phyloP scores from a whole-genome alignment of 2,113 vertebrate species.

The Poeciliopsis occidentalis region DNA sequence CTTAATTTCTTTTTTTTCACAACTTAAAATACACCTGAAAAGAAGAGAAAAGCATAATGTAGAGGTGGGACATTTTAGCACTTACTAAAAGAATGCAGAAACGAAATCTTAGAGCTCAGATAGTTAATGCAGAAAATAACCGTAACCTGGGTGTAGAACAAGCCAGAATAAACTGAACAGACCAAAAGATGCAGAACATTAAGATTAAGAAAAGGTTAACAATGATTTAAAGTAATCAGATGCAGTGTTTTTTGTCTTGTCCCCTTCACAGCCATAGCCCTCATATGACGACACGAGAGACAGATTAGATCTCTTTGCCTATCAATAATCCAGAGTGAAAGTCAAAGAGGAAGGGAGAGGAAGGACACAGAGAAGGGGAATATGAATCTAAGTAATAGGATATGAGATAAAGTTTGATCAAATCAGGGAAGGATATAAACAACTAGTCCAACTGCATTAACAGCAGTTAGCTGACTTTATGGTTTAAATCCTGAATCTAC shows the following conservation, averaged over 20 bases:
- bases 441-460: not conserved
- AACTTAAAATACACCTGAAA: conserved; percentile 8
- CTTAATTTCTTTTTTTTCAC: conserved; percentile 13
- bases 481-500: too few species aligned
- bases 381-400: conserved; percentile 31
- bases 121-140: not conserved
- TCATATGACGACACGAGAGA: conserved; percentile 41
- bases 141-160: not conserved
- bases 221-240: conserved; percentile 16
- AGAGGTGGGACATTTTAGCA: not conserved
- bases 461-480: not conserved
- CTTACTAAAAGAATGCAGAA: conserved; percentile 23
- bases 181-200: not conserved
- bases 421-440: conserved; percentile 16
- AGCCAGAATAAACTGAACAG: not conserved
- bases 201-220: conserved; percentile 6
- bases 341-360: conserved; percentile 33
- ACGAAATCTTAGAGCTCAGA: conserved; percentile 1
- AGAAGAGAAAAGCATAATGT: not conserved
- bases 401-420: conserved; percentile 26
- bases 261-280: conserved; percentile 33
- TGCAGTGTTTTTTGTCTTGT: conserved; percentile 17
- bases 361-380: conserved; percentile 15
- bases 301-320: conserved; percentile 63
- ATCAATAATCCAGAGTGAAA: conserved; percentile 58